These are phyloP conservation scores for Drosophila santomea DNA, from an alignment of 1,140 invertebrate species.

Conservation along the genomic window DNA sequence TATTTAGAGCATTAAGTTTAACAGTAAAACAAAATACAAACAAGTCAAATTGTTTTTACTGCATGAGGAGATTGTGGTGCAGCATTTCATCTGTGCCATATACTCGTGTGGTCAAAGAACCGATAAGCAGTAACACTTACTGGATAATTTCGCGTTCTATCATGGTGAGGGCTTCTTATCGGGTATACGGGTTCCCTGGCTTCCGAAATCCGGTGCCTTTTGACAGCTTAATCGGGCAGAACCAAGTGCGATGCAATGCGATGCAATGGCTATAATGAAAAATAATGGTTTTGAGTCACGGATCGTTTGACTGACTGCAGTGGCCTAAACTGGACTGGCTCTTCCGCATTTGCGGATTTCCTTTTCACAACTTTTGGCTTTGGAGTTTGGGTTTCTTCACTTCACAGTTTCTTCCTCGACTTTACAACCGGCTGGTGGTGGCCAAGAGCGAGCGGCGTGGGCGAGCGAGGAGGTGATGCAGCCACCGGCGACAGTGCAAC, in stretches of 20 bases:
- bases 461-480: conserved; percentile 39
- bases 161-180: conserved; percentile 38
- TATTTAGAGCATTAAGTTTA: too few relatives aligned
- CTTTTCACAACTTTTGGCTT: conserved; percentile 35
- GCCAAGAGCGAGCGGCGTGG: conserved; percentile 31
- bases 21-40: too few relatives aligned
- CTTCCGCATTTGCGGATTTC: conserved; percentile 34
- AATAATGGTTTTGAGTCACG: conserved; percentile 36
- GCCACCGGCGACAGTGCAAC: conserved; percentile 49
- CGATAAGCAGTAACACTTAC: conserved; percentile 51
- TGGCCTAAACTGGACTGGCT: background rate
- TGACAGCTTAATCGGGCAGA: conserved; percentile 36
- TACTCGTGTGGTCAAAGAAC: background rate
- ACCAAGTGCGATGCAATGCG: conserved; percentile 7
- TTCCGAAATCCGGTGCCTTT: conserved; percentile 8
- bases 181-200: background rate
- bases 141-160: conserved; percentile 77
- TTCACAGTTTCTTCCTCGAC: conserved; percentile 3
- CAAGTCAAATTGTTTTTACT: background rate
- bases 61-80: background rate
- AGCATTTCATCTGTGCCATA: background rate
- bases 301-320: conserved; percentile 15
- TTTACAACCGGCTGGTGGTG: conserved; percentile 33
- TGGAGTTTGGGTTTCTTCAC: conserved; percentile 42
- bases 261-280: conserved; percentile 39